phyloP scores from a whole-genome alignment of 2,888 invertebrate genomes.

The Dryobotodes eremita region DNA sequence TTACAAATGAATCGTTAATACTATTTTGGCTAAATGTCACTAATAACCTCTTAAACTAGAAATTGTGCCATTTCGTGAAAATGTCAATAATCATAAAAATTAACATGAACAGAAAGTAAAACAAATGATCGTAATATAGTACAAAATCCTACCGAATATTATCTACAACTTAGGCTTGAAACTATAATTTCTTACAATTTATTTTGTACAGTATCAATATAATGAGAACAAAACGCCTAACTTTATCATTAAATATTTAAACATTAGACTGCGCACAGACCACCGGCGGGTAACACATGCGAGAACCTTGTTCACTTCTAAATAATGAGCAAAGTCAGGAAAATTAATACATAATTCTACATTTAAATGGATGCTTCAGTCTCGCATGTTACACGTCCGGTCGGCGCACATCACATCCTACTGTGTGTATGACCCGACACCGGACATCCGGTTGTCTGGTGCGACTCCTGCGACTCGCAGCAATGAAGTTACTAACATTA shows the following conservation, averaged over 20 bases:
- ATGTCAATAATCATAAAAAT: slow-evolving; percentile 71
- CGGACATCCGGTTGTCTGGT: slow-evolving; percentile 51
- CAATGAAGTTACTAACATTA: slow-evolving; percentile 87
- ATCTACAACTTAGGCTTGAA: slow-evolving; percentile 83
- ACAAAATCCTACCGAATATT: slow-evolving; percentile 75
- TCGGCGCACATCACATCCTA: slow-evolving; percentile 69
- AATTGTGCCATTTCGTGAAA: slow-evolving; percentile 88
- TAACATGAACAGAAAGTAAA: slow-evolving; percentile 67
- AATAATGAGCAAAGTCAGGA: slow-evolving; percentile 56
- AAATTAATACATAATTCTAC: slow-evolving; percentile 52
- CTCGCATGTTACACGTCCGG: slow-evolving; percentile 72
- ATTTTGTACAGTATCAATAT: slow-evolving; percentile 87
- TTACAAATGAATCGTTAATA: slow-evolving; percentile 84
- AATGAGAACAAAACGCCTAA: slow-evolving; percentile 80
- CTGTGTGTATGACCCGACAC: slow-evolving; percentile 48
- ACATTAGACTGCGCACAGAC: slow-evolving; percentile 72
- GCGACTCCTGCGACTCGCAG: slow-evolving; percentile 78
- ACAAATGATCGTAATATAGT: slow-evolving; percentile 62
- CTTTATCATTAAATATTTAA: slow-evolving; percentile 77
- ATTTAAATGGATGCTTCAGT: slow-evolving; percentile 58
- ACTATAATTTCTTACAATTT: slow-evolving; percentile 79
- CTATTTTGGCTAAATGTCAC: slow-evolving; percentile 90
- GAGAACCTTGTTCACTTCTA: slow-evolving; percentile 34
- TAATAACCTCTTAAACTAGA: slow-evolving; percentile 86
- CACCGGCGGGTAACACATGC: slow-evolving; percentile 66